Evolutionary conservation across 2,888 invertebrate genomes (phyloP).

Genomic region (Acanthosepion esculentum): DNA sequence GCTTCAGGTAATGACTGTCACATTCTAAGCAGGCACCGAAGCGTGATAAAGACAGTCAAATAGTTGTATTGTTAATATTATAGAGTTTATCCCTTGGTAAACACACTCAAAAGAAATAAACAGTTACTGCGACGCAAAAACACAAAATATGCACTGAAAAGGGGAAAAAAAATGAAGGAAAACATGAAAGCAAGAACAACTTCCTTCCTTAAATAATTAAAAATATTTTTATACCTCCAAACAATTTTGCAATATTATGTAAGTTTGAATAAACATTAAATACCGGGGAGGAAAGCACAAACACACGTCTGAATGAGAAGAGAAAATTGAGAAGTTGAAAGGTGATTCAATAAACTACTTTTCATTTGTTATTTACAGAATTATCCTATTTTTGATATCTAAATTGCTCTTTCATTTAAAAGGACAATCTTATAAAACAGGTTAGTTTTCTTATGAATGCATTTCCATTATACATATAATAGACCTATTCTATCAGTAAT

Average conservation of each 20-base stretch:
- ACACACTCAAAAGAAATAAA: background rate
- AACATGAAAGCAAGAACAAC: background rate
- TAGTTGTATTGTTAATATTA: background rate
- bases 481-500: too few relatives aligned
- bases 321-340: background rate
- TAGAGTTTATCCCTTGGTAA: background rate
- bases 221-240: background rate
- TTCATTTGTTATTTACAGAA: too few relatives aligned
- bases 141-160: background rate
- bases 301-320: background rate
- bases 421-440: too few relatives aligned
- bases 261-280: background rate
- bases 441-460: too few relatives aligned
- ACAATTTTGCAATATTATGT: background rate
- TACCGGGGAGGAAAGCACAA: too few relatives aligned
- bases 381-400: too few relatives aligned
- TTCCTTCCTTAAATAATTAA: background rate
- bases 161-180: background rate
- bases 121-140: background rate
- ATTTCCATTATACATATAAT: too few relatives aligned
- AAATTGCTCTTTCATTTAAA: too few relatives aligned
- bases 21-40: background rate
- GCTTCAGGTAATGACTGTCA: background rate
- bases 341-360: too few relatives aligned
- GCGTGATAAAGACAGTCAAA: background rate